A percentile compares a stretch with the other conserved stretches of the same genome.
These are phyloP conservation scores for Nymphicus hollandicus DNA, from an alignment of 2,113 vertebrate species.

Conservation along the genomic window DNA sequence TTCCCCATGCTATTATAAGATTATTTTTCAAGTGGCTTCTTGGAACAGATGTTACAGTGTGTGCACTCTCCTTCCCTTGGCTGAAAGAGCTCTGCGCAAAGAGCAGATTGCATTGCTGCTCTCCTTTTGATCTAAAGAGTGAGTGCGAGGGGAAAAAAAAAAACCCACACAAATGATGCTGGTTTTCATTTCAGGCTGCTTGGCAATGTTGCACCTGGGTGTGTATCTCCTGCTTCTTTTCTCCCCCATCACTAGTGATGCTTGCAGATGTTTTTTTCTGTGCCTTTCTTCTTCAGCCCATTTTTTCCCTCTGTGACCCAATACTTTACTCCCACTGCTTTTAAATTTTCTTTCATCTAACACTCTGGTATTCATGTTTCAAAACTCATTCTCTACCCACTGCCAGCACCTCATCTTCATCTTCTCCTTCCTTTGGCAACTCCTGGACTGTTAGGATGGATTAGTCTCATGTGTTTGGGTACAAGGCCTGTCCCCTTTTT, in stretches of 20 bases:
- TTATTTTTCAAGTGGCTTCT: constrained; percentile 79
- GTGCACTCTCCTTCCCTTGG: constrained; percentile 50
- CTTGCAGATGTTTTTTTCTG: constrained; percentile 67
- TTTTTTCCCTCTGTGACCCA: constrained; percentile 42
- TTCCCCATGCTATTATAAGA: constrained; percentile 73
- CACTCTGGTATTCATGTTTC: background rate
- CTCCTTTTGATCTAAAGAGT: constrained; percentile 71
- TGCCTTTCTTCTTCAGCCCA: constrained; percentile 58
- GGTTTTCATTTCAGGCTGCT: constrained; percentile 43
- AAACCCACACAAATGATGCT: constrained; percentile 38
- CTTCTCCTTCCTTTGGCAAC: constrained; percentile 11
- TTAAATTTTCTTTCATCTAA: constrained; percentile 42
- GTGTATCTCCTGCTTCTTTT: constrained; percentile 62
- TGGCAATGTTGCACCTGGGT: constrained; percentile 69
- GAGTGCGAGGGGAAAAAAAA: constrained; percentile 20
- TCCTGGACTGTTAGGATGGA: background rate
- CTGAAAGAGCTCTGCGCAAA: constrained; percentile 59
- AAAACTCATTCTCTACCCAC: constrained; percentile 15
- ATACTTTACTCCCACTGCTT: constrained; percentile 30
- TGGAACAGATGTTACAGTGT: constrained; percentile 78
- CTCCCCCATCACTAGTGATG: constrained; percentile 51
- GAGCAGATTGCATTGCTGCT: constrained; percentile 70
- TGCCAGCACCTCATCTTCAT: constrained; percentile 28
- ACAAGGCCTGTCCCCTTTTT: background rate
- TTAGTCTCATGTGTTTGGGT: constrained; percentile 1